Evolutionary conservation across 2,113 vertebrate genomes (phyloP).

Genomic region (Henicopernis longicauda): DNA sequence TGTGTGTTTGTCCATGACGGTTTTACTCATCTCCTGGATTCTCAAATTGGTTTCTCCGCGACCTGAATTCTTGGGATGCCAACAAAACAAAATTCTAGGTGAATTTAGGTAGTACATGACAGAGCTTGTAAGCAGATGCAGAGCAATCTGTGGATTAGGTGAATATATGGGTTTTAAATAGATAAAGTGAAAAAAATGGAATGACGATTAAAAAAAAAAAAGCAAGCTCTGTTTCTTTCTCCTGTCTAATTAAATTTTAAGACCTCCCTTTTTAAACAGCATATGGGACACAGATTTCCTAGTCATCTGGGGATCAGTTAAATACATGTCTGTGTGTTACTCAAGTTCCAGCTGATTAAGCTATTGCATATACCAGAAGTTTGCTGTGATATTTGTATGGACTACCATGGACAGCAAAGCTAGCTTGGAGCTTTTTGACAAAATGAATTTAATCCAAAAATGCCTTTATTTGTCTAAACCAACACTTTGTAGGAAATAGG

Average conservation of each 20-base stretch:
- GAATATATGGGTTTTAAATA: not conserved
- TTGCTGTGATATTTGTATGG: not conserved
- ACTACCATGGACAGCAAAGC: not conserved
- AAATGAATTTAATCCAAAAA: not conserved
- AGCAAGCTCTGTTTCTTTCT: not conserved
- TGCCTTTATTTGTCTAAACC: not conserved
- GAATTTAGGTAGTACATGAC: not conserved
- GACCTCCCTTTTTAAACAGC: conserved; percentile 9
- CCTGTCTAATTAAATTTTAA: conserved; percentile 37
- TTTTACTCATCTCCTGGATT: not conserved
- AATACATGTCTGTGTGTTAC: not conserved
- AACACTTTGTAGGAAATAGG: not conserved
- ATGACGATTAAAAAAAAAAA: not conserved
- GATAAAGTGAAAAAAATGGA: not conserved
- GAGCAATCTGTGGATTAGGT: not conserved
- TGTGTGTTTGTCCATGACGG: not conserved
- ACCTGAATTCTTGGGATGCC: not conserved
- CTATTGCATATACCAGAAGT: not conserved
- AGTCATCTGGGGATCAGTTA: conserved; percentile 34
- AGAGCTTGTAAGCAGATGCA: not conserved
- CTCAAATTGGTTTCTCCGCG: not conserved
- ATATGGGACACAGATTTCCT: conserved; percentile 39
- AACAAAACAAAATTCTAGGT: not conserved
- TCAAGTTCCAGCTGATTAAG: conserved; percentile 32
- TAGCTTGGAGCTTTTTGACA: not conserved